A percentile compares a stretch with the other conserved stretches of the same genome.
Conservation (phyloP, 2,113 vertebrate genomes). For the Lonchura striata region DNA sequence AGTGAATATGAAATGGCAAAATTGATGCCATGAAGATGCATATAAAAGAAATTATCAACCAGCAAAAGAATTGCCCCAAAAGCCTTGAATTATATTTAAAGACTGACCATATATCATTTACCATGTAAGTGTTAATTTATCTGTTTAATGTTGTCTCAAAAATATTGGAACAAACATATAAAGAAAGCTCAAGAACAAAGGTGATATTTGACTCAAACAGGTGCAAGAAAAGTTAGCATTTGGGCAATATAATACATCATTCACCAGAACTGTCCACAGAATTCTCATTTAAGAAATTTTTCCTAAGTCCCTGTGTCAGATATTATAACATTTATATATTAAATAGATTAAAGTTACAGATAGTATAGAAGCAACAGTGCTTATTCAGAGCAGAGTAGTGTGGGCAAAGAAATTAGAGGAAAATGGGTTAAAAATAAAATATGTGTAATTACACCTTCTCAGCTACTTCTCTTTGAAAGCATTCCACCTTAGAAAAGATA, state of each 20-base stretch:
- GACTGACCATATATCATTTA: not conserved
- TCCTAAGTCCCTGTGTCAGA: not conserved
- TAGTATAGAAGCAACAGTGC: not conserved
- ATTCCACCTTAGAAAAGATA: not conserved
- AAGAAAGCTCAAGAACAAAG: not conserved
- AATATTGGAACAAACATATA: not conserved
- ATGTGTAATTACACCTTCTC: not conserved
- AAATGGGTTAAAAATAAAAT: conserved; percentile 24
- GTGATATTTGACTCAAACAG: not conserved
- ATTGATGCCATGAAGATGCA: not conserved
- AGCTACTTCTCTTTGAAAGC: not conserved
- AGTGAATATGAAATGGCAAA: not conserved
- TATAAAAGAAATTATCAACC: not conserved
- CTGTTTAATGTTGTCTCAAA: not conserved
- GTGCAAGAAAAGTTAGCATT: not conserved
- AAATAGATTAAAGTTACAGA: not conserved
- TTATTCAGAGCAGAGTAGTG: not conserved
- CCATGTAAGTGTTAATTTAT: not conserved
- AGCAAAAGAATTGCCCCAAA: not conserved
- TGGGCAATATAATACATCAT: not conserved
- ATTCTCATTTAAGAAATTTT: not conserved
- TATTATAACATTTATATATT: not conserved
- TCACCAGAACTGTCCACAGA: not conserved
- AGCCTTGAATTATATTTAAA: not conserved
- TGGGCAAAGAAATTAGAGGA: not conserved